Conservation (phyloP, 2,113 vertebrate species). For the Spilogale gracilis region DNA sequence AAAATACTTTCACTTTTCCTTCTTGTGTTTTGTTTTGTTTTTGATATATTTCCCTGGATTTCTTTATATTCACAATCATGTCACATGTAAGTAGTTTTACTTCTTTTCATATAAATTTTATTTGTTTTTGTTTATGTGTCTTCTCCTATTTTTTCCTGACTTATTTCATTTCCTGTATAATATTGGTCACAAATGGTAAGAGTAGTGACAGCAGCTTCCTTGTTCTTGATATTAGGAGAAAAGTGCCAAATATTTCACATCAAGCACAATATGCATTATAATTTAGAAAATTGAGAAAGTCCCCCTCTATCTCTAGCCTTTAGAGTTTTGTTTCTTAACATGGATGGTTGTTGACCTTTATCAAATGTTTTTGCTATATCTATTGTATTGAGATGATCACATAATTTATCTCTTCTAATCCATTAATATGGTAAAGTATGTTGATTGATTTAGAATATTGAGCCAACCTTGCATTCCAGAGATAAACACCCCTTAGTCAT, state of each 20-base stretch:
- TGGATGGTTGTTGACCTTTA: neutral
- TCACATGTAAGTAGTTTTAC: neutral
- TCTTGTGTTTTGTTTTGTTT: neutral
- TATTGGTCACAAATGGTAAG: neutral
- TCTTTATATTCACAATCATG: neutral
- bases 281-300: neutral
- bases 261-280: neutral
- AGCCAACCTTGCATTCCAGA: neutral
- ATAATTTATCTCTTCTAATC: neutral
- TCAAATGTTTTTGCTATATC: neutral
- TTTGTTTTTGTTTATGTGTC: neutral
- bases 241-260: neutral
- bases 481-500: neutral
- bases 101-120: neutral
- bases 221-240: neutral
- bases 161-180: neutral
- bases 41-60: neutral
- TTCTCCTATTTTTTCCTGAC: neutral
- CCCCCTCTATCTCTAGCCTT: neutral
- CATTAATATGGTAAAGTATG: neutral
- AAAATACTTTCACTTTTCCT: neutral
- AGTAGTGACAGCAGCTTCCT: neutral
- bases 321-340: neutral
- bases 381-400: neutral
- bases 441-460: neutral